Conservation (phyloP, 2,888 invertebrate species). For the Pachymerium ferrugineum region DNA sequence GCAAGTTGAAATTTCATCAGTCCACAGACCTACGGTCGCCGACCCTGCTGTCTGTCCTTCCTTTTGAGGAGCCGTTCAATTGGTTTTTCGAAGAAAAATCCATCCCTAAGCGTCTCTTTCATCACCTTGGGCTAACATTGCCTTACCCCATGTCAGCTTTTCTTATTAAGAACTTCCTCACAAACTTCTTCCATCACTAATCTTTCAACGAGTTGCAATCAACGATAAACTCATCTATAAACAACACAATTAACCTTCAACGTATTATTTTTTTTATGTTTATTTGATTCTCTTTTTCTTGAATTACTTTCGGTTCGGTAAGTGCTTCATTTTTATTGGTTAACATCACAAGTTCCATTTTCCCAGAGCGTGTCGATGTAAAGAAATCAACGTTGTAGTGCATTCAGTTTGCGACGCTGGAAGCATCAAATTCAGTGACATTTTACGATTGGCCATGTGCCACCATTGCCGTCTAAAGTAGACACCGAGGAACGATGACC, state of each 20-base stretch:
- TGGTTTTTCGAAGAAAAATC: neutral
- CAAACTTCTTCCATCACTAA: neutral
- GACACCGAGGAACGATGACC: constrained; percentile 13
- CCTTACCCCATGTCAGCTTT: neutral
- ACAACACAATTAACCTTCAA: too few species aligned
- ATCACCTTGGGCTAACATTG: neutral
- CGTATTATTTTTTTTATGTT: too few species aligned
- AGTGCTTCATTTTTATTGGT: too few species aligned
- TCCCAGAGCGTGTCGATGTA: neutral
- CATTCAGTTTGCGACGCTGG: neutral
- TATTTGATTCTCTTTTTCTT: neutral
- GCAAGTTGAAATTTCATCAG: too few species aligned
- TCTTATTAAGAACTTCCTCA: neutral
- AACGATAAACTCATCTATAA: neutral
- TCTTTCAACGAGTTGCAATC: neutral
- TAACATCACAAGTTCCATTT: too few species aligned
- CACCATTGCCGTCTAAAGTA: neutral
- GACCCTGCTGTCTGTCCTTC: too few species aligned
- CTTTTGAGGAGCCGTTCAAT: too few species aligned
- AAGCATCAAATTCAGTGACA: constrained; percentile 13
- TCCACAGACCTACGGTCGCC: too few species aligned
- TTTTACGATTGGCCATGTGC: constrained; percentile 10
- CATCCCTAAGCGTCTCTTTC: neutral
- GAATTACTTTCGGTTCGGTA: neutral
- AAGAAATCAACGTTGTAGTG: neutral